A percentile compares a stretch with the other conserved stretches of the same genome.
phyloP scores from a whole-genome alignment of 2,113 vertebrate species.

The Halichoerus grypus region DNA sequence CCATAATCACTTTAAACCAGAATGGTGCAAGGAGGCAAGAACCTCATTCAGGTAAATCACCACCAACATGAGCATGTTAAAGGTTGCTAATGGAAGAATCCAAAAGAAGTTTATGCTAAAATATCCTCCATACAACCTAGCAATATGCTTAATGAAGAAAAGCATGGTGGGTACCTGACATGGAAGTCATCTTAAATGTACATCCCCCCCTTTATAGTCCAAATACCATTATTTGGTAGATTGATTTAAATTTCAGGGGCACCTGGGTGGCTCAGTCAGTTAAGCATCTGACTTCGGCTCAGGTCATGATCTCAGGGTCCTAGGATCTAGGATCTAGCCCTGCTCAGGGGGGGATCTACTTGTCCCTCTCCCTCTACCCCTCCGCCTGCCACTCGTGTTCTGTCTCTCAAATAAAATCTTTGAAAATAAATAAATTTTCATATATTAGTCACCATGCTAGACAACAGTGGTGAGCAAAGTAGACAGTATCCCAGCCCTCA shows the following conservation, averaged over 20 bases:
- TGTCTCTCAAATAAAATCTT: not conserved
- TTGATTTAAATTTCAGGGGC: not conserved
- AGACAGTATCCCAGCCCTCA: not conserved
- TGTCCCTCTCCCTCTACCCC: not conserved
- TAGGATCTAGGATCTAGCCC: not conserved
- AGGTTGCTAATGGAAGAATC: not conserved
- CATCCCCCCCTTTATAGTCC: not conserved
- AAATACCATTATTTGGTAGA: not conserved
- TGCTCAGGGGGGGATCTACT: not conserved
- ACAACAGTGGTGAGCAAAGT: not conserved
- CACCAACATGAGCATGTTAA: not conserved
- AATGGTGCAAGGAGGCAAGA: not conserved
- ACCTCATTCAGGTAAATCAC: not conserved
- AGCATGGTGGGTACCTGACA: not conserved
- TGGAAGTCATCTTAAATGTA: not conserved
- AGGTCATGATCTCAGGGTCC: not conserved
- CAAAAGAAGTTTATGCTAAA: not conserved
- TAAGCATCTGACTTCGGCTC: not conserved
- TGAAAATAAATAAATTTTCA: not conserved
- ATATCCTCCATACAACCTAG: not conserved
- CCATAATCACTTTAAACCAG: not conserved
- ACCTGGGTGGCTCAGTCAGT: not conserved
- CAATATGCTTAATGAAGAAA: slow-evolving; percentile 41
- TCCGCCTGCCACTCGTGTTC: not conserved
- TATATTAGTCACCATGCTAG: not conserved